A percentile compares a stretch with the other conserved stretches of the same genome.
phyloP scores from a whole-genome alignment of 2,797 vertebrate species.

The Falco peregrinus region DNA sequence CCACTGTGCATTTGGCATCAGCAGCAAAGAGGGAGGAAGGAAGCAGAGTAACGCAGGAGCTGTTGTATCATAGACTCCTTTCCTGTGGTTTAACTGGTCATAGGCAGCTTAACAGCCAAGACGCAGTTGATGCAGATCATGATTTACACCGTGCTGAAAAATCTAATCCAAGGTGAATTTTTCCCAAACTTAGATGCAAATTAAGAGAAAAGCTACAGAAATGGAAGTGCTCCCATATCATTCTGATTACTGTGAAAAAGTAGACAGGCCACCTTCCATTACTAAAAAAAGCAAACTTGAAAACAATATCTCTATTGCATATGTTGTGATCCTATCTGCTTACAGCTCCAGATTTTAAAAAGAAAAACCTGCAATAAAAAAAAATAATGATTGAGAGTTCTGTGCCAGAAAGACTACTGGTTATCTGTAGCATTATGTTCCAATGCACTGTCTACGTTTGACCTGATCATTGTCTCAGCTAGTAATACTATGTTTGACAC shows the following conservation, averaged over 20 bases:
- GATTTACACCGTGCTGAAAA: background rate
- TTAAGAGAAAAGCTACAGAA: background rate
- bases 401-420: background rate
- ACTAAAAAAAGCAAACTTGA: background rate
- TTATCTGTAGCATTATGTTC: background rate
- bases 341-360: background rate
- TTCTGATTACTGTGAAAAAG: background rate
- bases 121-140: background rate
- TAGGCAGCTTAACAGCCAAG: background rate
- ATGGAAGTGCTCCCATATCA: rapidly evolving
- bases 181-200: background rate
- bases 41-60: background rate
- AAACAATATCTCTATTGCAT: background rate
- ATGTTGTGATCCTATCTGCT: background rate
- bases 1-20: background rate
- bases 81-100: slow-evolving; percentile 12
- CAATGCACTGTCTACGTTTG: background rate
- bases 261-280: background rate
- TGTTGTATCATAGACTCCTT: background rate
- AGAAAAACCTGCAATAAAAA: background rate
- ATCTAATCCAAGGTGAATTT: background rate
- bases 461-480: background rate
- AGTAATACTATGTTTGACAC: background rate
- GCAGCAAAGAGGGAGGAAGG: slow-evolving; percentile 10
- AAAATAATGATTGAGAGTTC: background rate